phyloP scores from a whole-genome alignment of 1,140 invertebrate genomes.

The Drosophila subobscura region DNA sequence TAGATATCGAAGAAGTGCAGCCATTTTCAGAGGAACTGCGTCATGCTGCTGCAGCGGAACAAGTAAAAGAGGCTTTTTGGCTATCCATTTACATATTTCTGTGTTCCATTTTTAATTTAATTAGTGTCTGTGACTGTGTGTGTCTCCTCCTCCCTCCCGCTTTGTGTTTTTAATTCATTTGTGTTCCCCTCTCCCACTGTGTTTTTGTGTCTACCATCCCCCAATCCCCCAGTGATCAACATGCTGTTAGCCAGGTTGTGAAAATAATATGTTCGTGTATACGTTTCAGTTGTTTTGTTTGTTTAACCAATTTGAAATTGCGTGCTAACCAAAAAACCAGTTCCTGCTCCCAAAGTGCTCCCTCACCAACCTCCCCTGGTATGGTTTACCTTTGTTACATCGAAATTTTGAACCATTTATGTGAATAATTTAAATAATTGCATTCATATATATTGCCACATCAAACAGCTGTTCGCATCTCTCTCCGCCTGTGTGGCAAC shows the following conservation, averaged over 20 bases:
- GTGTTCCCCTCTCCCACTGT: constrained; percentile 1
- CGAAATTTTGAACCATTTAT: background rate
- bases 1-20: constrained; percentile 1
- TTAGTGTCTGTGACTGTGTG: constrained; percentile 47
- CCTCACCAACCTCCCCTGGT: constrained; percentile 14
- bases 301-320: constrained; percentile 47
- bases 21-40: constrained; percentile 21
- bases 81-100: constrained; percentile 48
- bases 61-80: constrained; percentile 73
- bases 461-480: constrained; percentile 30
- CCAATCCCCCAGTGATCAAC: constrained; percentile 20
- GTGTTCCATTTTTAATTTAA: constrained; percentile 64
- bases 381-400: constrained; percentile 38
- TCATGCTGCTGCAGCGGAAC: constrained; percentile 79
- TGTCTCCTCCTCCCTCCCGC: constrained; percentile 10
- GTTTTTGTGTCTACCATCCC: constrained; percentile 7
- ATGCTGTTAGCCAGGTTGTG: constrained; percentile 35
- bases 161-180: constrained; percentile 2
- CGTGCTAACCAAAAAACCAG: constrained; percentile 24
- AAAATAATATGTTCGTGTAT: constrained; percentile 22
- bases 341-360: too few species aligned
- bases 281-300: constrained; percentile 16
- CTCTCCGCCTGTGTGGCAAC: constrained; percentile 54
- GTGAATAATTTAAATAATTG: background rate
- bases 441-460: background rate